phyloP scores from a whole-genome alignment of 2,113 vertebrate species.

The Colaptes auratus region DNA sequence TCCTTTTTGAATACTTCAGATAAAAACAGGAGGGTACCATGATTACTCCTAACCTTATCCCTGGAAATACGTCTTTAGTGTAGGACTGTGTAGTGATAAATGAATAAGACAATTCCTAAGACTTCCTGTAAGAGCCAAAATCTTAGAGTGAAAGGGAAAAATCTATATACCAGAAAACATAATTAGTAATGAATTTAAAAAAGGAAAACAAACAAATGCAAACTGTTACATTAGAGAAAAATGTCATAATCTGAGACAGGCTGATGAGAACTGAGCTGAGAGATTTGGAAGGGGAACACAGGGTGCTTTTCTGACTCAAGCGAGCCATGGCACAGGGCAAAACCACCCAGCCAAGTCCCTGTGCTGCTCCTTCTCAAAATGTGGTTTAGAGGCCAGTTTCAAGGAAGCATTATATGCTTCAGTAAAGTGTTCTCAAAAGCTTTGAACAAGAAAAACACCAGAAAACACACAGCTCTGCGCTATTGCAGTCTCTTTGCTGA shows the following conservation, averaged over 20 bases:
- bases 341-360: slow-evolving; percentile 38
- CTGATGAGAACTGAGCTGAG: neutral
- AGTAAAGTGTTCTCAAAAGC: slow-evolving; percentile 53
- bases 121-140: neutral
- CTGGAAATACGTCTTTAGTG: neutral
- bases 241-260: neutral
- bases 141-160: neutral
- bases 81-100: neutral
- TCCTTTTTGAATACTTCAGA: neutral
- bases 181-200: neutral
- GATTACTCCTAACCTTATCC: neutral
- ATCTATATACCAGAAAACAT: neutral
- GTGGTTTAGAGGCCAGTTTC: slow-evolving; percentile 43
- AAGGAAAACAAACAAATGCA: fast-evolving
- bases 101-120: neutral
- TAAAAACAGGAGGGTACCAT: neutral
- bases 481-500: slow-evolving; percentile 36
- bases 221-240: neutral
- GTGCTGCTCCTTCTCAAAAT: slow-evolving; percentile 40
- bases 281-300: neutral
- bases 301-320: neutral
- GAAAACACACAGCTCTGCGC: slow-evolving; percentile 31
- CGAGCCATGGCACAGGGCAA: neutral
- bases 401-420: slow-evolving; percentile 54
- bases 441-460: slow-evolving; percentile 50